Base-by-base conservation (phyloP, 1,140 invertebrate species). In the Caenorhabditis inopinata region DNA sequence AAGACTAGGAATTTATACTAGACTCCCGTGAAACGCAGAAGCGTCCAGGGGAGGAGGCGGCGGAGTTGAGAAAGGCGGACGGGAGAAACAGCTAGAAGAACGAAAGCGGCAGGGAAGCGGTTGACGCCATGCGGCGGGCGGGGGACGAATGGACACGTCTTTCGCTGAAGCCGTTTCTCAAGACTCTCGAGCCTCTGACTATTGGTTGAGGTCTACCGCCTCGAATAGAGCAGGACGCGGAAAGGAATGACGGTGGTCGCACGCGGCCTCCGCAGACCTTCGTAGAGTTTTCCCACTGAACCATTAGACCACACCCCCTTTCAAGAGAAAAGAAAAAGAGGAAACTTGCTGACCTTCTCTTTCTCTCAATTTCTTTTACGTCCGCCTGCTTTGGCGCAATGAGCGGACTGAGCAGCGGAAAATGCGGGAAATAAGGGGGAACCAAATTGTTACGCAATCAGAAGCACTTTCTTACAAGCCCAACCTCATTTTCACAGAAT, bases 381-480 rank as follows among this genome's bases (percentile, higher is more conserved):
- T 68, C 58, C n/a, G 21, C 42, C 58, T 18, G 58, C 58, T 11
- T 38, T 68, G 58, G 38, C 58, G 58, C 58, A 68, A 68, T 18
- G 32, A 68, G 58, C 32, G n/a, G 32, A 29, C 29, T 2, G 58
- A 68, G 58, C 11, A 42, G 35, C n/a, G 27, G 27, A 29, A 32
- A 25, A 53, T 6, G 53, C 49, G 49, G 49, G 27, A 53, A 53
- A n/a, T n/a, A 25, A 53, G 23, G 32, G 51, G 58, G 58, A 68
- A 68, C 58, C 9, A 68, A 68, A 38, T 68, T 38, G 58, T 68
- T 68, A 68, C 58, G 58, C 58, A 68, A 68, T 68, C 58, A 68
- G 32, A 32, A 68, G 58, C 58, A 68, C 58, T 68, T 68, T 68
- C 58, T 68, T n/a, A 3, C 53, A 12, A 16, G 18, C 29, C 5